These are phyloP conservation scores for Procavia capensis DNA, from an alignment of 2,113 vertebrate genomes.

Conservation along the genomic window DNA sequence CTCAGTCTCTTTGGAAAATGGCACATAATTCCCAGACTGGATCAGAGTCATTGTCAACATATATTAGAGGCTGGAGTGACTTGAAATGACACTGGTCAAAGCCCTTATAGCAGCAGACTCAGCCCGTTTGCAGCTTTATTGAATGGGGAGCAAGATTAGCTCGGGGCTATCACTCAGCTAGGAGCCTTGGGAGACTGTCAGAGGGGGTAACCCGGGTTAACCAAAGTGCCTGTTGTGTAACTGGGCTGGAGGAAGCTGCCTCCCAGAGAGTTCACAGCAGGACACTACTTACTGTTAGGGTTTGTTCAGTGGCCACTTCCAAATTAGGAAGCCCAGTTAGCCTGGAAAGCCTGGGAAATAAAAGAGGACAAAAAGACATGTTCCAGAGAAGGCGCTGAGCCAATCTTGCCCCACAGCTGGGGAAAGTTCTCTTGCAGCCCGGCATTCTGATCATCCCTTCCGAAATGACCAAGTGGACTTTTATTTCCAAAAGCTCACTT, in stretches of 20 bases:
- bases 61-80: neutral
- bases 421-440: neutral
- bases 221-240: neutral
- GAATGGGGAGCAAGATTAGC: fast-evolving
- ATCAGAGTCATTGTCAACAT: too few relatives aligned
- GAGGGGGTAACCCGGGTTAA: neutral
- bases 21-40: neutral
- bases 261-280: conserved; percentile 70
- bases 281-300: conserved; percentile 44
- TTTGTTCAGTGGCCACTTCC: conserved; percentile 72
- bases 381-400: neutral
- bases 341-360: conserved; percentile 56
- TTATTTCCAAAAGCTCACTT: neutral
- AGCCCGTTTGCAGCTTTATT: neutral
- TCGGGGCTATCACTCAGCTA: neutral
- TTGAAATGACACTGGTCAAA: neutral
- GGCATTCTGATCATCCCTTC: neutral
- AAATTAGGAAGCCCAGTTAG: conserved; percentile 76
- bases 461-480: neutral
- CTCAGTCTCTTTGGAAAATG: neutral
- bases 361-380: conserved; percentile 38
- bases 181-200: neutral
- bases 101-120: neutral
- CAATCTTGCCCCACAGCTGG: neutral
- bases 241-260: neutral